phyloP scores from a whole-genome alignment of 2,797 vertebrate genomes.

The Muscicapa striata region DNA sequence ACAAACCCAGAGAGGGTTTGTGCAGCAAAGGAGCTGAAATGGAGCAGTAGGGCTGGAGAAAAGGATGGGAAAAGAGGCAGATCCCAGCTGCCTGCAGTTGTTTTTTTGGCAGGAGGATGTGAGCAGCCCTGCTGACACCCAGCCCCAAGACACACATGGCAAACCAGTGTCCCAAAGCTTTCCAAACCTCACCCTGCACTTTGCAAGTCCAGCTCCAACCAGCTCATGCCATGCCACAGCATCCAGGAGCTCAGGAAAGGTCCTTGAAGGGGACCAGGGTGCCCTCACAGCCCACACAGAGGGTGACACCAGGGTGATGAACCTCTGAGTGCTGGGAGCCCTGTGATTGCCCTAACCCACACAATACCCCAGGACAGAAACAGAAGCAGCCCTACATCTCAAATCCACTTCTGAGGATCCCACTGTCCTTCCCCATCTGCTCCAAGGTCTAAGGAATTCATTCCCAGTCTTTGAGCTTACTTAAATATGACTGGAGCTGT shows the following conservation, averaged over 20 bases:
- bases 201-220: neutral
- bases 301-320: neutral
- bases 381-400: neutral
- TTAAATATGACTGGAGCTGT: neutral
- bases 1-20: neutral
- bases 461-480: neutral
- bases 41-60: neutral
- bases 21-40: neutral
- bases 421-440: neutral
- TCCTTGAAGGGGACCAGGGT: accelerated
- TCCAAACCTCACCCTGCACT: neutral
- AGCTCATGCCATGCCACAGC: accelerated
- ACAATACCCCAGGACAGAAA: neutral
- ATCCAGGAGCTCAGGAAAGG: neutral
- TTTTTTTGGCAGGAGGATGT: neutral
- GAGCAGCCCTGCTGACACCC: neutral
- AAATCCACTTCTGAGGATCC: neutral
- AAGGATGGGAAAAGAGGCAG: neutral
- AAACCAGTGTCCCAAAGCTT: neutral
- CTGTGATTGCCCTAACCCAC: neutral
- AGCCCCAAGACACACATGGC: neutral
- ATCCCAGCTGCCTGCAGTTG: neutral
- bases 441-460: neutral
- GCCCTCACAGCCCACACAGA: neutral
- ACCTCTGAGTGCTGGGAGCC: neutral